Conservation (phyloP, 2,888 invertebrate genomes). For the Ceratothoa steindachneri region DNA sequence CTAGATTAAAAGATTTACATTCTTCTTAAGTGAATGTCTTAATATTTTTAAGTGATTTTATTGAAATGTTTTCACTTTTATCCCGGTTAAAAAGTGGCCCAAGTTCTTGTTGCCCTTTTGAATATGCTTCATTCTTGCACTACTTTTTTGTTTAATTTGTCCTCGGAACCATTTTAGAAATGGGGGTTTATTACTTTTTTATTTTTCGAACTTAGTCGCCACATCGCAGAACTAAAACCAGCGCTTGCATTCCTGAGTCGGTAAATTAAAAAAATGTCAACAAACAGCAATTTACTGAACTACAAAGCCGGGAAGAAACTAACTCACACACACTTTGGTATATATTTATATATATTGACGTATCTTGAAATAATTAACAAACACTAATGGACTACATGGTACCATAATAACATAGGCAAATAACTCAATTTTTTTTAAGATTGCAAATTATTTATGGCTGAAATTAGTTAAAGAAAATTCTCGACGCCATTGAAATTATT, state of each 20-base stretch:
- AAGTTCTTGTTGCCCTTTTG: no score
- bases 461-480: neutral
- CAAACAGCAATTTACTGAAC: neutral
- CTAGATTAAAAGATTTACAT: no score
- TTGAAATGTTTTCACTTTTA: no score
- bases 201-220: neutral
- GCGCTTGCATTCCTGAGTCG: neutral
- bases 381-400: neutral
- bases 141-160: no score
- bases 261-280: neutral
- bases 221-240: neutral
- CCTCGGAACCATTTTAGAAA: no score
- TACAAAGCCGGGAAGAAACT: slow-evolving; percentile 2
- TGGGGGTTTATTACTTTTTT: no score
- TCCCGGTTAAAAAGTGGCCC: no score
- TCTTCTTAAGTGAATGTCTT: no score
- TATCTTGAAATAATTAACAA: neutral
- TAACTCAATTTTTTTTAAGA: neutral
- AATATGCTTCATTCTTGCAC: no score
- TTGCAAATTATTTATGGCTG: neutral
- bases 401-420: neutral
- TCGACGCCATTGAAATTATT: neutral
- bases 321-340: slow-evolving; percentile 13
- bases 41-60: no score
- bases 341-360: slow-evolving; percentile 17